Base-by-base conservation (phyloP, 2,113 vertebrate species). In the Origma solitaria region DNA sequence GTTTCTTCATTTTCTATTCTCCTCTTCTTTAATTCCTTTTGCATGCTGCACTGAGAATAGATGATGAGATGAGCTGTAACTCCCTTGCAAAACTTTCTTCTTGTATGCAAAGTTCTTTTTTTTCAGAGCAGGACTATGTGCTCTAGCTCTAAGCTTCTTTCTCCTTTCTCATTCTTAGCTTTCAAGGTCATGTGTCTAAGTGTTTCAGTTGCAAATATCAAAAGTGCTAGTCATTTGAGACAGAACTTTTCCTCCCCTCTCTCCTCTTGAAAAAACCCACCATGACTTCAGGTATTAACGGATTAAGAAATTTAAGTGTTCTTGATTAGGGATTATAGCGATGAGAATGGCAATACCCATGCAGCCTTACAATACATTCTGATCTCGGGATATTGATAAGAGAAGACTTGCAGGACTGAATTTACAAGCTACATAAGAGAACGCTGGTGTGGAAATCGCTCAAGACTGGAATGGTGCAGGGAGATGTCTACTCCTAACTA, bases 321-420 rank as follows among this genome's bases (percentile, higher is more conserved):
- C 78, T 94, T 95, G 90, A 95, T 97, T 56, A 35, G 70, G 82
- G 88, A 92, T 95, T 90, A 91, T 73, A 90, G 58, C 95, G 77
- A 94, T 86, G 91, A 92, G 25, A 84, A 91, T 87, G 61, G 69
- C 62, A 95, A 92, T 53, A 93, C 19, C 57, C 57, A 71, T 71
- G 44, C 21, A 49, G 58, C 68, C 66, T 92, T 22, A 73, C 3
- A n/a, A 94, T 87, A 69, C 88, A 70, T 94, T 96, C 78, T 93
- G 78, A 72, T 92, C 25, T 86, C 56, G 49, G 73, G 82, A 92
- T 93, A 94, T 82, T 96, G 89, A 93, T 96, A 97, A 94, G 40
- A 89, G 90, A 92, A 92, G 94, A 95, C 81, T 92, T 97, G 95
- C 90, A 97, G 89, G 86, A 96, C 93, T 96, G 95, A 97, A 97